Base-by-base conservation (phyloP, 1,140 invertebrate species). In the Lepidurus arcticus region DNA sequence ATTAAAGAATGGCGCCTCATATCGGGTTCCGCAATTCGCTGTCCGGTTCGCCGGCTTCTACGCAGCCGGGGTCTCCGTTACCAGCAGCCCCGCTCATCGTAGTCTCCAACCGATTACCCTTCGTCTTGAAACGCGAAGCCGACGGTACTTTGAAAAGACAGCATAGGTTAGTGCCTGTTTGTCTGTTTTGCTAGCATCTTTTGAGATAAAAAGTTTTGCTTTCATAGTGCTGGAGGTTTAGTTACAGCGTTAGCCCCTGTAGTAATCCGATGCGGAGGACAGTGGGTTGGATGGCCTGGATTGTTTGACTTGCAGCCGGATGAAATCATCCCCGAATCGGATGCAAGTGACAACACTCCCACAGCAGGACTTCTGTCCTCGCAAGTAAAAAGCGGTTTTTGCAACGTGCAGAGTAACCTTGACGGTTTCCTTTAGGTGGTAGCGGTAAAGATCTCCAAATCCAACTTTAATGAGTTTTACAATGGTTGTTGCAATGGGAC, bases 281-380 rank as follows among this genome's bases (percentile, higher is more conserved):
- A 82, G 26, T 87, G 86, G 86, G 83, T 87, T 8, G 86, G 85
- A 5, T 86, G 85, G 85, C 83, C 85, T 7, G 85, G 85, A 24
- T 81, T 84, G 8, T 81, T 82, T 44, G 79, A 82, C 43, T 42
- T 79, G 34, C 76, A 80, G 13, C 78, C 81, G 10, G 42, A 81
- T 42, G 81, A 83, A 77, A 7, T 34, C 34, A 84, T 85, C 44
- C 85, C 85, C 1, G 85, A 86, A 79, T 83, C 85, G 8, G 82
- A 84, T 74, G 81, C 83, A 9, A 81, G 82, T 47, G 84, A 86
- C 76, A 80, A 82, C 42, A 81, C 82, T 1, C 84, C 85, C 5
- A 85, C 84, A 0, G 84, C 85, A 11, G 84, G 84, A 10, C 82
- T 86, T 8, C 82, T 82, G 74, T 85, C 84, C 13, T 80, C 81